Evolutionary conservation across 2,113 vertebrate genomes (phyloP).

Genomic region (Lynx canadensis): DNA sequence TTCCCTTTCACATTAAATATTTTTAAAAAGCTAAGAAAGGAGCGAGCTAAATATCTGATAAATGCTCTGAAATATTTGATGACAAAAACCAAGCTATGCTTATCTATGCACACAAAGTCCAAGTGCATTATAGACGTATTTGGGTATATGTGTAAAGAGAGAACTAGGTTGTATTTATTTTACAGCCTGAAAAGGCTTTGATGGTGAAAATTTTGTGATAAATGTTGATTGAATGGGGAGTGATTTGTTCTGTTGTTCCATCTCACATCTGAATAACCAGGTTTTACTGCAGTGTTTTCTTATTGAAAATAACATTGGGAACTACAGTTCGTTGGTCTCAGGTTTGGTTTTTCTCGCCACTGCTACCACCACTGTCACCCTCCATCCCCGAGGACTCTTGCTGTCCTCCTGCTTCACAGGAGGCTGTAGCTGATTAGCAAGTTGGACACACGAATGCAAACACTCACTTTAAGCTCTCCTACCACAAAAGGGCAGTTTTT

Average conservation of each 20-base stretch:
- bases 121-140: not conserved
- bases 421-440: not conserved
- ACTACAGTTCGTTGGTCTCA: too few species aligned
- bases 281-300: not conserved
- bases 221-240: conserved; percentile 16
- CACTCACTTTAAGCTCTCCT: not conserved
- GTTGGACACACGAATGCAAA: not conserved
- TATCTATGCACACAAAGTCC: conserved; percentile 50
- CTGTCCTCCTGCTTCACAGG: not conserved
- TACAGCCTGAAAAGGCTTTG: not conserved
- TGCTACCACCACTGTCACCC: fast-evolving
- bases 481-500: not conserved
- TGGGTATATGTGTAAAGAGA: not conserved
- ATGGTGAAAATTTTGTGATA: conserved; percentile 28
- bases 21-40: conserved; percentile 54
- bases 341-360: not conserved
- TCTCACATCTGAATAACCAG: not conserved
- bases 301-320: not conserved
- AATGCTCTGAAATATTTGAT: conserved; percentile 60
- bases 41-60: conserved; percentile 55
- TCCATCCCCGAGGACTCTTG: not conserved
- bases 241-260: not conserved
- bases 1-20: conserved; percentile 61
- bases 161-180: conserved; percentile 54
- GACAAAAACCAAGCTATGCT: conserved; percentile 40